Evolutionary conservation across 2,113 vertebrate species (phyloP).

Genomic region (Potamarius usumacintae): DNA sequence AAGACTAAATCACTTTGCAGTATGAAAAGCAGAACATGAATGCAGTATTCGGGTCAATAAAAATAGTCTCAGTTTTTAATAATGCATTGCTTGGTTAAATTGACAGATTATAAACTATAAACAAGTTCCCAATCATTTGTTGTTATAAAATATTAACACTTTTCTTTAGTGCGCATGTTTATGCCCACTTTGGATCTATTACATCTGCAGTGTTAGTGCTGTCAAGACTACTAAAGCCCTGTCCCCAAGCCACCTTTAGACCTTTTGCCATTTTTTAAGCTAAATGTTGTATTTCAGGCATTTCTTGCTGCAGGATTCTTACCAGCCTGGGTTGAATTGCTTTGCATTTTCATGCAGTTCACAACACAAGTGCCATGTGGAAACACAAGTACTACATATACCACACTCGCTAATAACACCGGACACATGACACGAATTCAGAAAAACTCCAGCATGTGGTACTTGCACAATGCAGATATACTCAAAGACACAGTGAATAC

Average conservation of each 20-base stretch:
- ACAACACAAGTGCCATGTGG: no score
- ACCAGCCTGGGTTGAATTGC: background rate
- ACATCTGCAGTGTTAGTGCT: background rate
- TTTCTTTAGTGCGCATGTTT: background rate
- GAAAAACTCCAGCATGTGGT: background rate
- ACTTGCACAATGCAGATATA: background rate
- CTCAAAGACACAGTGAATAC: background rate
- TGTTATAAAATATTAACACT: slow-evolving; percentile 43
- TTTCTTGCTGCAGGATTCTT: background rate
- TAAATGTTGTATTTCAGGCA: background rate
- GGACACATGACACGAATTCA: background rate
- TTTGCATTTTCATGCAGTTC: slow-evolving; percentile 13
- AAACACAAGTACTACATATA: background rate
- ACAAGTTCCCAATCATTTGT: slow-evolving; percentile 37
- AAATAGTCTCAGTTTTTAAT: slow-evolving; percentile 28
- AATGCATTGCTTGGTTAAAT: slow-evolving; percentile 40
- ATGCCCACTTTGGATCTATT: slow-evolving; percentile 18
- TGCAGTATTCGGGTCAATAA: slow-evolving; percentile 15
- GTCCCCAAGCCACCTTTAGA: background rate
- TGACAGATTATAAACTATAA: slow-evolving; percentile 37
- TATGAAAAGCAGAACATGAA: background rate
- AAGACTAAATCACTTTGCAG: slow-evolving; percentile 21
- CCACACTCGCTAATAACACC: background rate
- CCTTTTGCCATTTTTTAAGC: background rate
- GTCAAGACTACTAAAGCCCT: background rate